Conservation (phyloP, 2,113 vertebrate genomes). For the Actenoides lindsayi region DNA sequence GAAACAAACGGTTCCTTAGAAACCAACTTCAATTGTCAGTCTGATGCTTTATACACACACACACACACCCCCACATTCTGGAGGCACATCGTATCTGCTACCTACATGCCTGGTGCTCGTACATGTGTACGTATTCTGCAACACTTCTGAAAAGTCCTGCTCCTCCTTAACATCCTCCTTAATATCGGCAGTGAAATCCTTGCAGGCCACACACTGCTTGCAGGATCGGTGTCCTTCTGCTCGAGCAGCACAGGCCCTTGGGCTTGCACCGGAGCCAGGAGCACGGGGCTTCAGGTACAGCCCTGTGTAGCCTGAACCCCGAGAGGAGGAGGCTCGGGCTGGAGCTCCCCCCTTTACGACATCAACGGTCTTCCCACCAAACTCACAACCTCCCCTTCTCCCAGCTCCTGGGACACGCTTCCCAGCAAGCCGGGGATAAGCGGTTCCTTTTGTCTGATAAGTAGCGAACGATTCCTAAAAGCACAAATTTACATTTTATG, state of each 20-base stretch:
- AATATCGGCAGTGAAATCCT: neutral
- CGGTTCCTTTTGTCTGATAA: neutral
- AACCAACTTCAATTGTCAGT: neutral
- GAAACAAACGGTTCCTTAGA: slow-evolving; percentile 36
- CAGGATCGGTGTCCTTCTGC: neutral
- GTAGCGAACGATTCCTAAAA: neutral
- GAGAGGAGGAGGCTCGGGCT: neutral
- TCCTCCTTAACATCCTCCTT: neutral
- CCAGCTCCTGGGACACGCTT: fast-evolving
- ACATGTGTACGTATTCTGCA: fast-evolving
- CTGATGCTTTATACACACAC: neutral
- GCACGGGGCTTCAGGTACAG: fast-evolving
- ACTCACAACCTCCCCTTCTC: neutral
- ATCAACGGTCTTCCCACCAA: fast-evolving
- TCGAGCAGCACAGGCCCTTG: neutral
- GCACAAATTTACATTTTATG: slow-evolving; percentile 26
- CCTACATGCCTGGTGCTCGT: fast-evolving
- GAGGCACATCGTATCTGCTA: neutral
- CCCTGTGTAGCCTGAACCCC: fast-evolving
- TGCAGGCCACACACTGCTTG: fast-evolving
- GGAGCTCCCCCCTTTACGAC: fast-evolving
- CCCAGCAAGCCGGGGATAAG: neutral
- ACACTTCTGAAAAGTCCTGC: fast-evolving
- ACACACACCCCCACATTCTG: neutral
- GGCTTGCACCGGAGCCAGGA: neutral